Evolutionary conservation across 1,140 invertebrate species (phyloP).

Genomic region (Drosophila erecta): DNA sequence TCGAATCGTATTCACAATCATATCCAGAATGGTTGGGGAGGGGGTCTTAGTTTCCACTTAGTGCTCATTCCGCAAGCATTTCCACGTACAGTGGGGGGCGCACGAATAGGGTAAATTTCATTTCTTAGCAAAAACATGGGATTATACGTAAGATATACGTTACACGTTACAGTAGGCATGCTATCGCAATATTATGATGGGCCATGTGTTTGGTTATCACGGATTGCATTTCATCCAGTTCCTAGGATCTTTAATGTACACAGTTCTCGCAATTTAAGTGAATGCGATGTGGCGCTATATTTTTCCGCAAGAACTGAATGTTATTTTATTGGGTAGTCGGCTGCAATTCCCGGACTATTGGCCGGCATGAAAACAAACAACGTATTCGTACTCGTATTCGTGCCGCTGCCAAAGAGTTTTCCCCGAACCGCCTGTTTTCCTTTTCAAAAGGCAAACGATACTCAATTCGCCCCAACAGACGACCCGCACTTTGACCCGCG

Average conservation of each 20-base stretch:
- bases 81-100: slow-evolving; percentile 5
- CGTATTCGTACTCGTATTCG: slow-evolving; percentile 10
- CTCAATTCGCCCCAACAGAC: slow-evolving; percentile 24
- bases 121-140: neutral
- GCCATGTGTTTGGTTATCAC: no score
- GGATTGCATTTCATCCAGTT: neutral
- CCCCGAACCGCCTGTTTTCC: slow-evolving; percentile 13
- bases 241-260: neutral
- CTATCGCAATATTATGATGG: neutral
- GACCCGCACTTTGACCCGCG: slow-evolving; percentile 54
- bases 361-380: slow-evolving; percentile 41
- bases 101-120: neutral
- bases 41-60: slow-evolving; percentile 25
- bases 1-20: slow-evolving; percentile 32
- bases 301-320: neutral
- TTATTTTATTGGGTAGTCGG: slow-evolving; percentile 6
- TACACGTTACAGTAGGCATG: no score
- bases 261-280: neutral
- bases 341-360: slow-evolving; percentile 28
- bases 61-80: slow-evolving; percentile 17
- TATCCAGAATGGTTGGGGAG: slow-evolving; percentile 6
- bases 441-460: slow-evolving; percentile 16
- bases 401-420: slow-evolving; percentile 57
- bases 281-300: neutral
- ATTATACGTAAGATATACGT: no score